phyloP scores from a whole-genome alignment of 2,888 invertebrate genomes.

The Copidosoma aretas region DNA sequence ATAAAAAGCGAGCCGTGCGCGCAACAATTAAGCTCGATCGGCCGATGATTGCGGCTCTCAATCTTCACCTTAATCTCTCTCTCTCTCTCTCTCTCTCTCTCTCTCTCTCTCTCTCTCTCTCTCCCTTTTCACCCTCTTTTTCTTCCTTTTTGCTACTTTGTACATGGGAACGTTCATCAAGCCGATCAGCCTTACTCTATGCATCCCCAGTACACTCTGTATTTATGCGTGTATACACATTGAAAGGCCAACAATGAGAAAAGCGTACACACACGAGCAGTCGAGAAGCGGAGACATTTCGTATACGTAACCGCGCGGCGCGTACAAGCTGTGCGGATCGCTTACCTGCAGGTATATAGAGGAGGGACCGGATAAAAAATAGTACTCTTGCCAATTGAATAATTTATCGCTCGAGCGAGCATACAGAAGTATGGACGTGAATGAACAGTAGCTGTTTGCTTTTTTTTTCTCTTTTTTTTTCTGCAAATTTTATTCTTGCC shows the following conservation, averaged over 20 bases:
- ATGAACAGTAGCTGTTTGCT: too few relatives aligned
- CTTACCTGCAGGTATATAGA: neutral
- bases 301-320: neutral
- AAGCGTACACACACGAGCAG: neutral
- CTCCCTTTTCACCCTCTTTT: too few relatives aligned
- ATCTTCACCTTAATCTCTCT: slow-evolving; percentile 21
- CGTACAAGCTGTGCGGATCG: neutral
- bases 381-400: neutral
- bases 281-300: slow-evolving; percentile 13
- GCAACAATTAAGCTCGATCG: slow-evolving; percentile 34
- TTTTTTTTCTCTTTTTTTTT: too few relatives aligned
- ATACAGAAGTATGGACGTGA: neutral
- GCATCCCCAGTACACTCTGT: too few relatives aligned
- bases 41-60: slow-evolving; percentile 25
- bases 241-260: neutral
- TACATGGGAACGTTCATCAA: too few relatives aligned
- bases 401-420: slow-evolving; percentile 9
- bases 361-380: neutral
- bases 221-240: too few relatives aligned
- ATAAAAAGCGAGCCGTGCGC: slow-evolving; percentile 9
- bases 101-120: neutral
- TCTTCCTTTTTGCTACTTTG: too few relatives aligned
- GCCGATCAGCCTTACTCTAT: neutral
- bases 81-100: slow-evolving; percentile 8
- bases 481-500: too few relatives aligned